Conservation (phyloP, 2,888 invertebrate genomes). For the Ornithoptera priamus region DNA sequence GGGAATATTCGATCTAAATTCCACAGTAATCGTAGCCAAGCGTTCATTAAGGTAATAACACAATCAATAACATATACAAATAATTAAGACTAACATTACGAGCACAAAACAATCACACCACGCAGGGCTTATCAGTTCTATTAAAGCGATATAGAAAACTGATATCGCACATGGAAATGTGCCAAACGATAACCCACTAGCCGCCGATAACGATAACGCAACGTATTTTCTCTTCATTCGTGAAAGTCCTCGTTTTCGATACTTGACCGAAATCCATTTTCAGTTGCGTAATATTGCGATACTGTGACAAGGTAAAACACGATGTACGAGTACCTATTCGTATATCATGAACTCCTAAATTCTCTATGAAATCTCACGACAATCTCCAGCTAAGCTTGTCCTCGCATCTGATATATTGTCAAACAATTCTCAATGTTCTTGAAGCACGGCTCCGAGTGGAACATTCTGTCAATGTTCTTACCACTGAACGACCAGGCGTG, state of each 20-base stretch:
- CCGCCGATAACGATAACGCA: constrained; percentile 14
- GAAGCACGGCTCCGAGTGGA: no score
- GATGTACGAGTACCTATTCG: no score
- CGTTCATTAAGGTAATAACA: no score
- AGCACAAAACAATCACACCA: not conserved
- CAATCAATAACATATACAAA: not conserved
- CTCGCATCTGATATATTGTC: no score
- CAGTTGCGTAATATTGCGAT: constrained; percentile 13
- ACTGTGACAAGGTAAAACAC: not conserved
- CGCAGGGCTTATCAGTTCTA: constrained; percentile 29
- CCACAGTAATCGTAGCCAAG: no score
- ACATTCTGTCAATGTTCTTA: no score
- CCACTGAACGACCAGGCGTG: no score
- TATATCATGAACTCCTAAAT: no score
- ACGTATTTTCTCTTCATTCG: constrained; percentile 32
- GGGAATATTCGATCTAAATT: no score
- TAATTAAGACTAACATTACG: not conserved
- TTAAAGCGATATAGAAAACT: constrained; percentile 3
- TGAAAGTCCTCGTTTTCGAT: constrained; percentile 46
- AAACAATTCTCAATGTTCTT: no score
- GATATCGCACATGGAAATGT: constrained; percentile 37
- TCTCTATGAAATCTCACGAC: no score
- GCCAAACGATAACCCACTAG: constrained; percentile 47
- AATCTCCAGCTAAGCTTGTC: no score
- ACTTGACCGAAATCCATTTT: constrained; percentile 52